Evolutionary conservation across 2,113 vertebrate genomes (phyloP), one percentile per base, ranked within the genome.

Genomic region (Calyptomena viridis): DNA sequence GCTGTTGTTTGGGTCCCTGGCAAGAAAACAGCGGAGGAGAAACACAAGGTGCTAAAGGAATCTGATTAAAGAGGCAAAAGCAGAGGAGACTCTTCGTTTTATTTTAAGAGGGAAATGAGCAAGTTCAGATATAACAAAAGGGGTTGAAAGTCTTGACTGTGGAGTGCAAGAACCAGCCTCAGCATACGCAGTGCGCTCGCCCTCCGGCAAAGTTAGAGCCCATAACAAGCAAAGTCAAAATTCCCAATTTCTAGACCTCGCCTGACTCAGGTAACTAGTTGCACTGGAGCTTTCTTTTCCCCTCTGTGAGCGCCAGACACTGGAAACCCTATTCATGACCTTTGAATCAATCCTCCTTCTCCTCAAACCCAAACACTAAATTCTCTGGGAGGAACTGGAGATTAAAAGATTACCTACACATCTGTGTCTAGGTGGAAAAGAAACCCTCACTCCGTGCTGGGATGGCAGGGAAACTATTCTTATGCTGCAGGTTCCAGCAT

Each of bases 181-280:
- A 21, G 93, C 69, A 30, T 58, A 94, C 3, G 6, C 35, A 95
- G 82, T 83, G 7, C n/a, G 44, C 78, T 92, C 56, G 13, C 95
- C 96, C 93, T 91, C 50, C n/a, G 78, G 95, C 93, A 91, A 95
- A 92, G 72, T 94, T 94, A 91, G 59, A 95, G 76, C 31, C 76
- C 52, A 23, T 91, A 78, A 88, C 85, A 90, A 82, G 88, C 40
- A 31, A 92, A 96, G 55, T 74, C 63, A 49, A 75, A 94, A 94
- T 91, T 62, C 79, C 53, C 59, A 40, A 39, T 93, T 92, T 86
- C 87, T 85, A 89, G 77, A 85, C 23, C 58, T 90, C 2, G 13
- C 30, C 52, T 87, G 35, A 21, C 30, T 46, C 91, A 95, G 95
- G 94, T 96, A 95, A 93, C 69, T 52, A 50, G 85, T 67, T 87